Evolutionary conservation across 2,888 invertebrate species (phyloP).

Genomic region (Perithous albicinctus): DNA sequence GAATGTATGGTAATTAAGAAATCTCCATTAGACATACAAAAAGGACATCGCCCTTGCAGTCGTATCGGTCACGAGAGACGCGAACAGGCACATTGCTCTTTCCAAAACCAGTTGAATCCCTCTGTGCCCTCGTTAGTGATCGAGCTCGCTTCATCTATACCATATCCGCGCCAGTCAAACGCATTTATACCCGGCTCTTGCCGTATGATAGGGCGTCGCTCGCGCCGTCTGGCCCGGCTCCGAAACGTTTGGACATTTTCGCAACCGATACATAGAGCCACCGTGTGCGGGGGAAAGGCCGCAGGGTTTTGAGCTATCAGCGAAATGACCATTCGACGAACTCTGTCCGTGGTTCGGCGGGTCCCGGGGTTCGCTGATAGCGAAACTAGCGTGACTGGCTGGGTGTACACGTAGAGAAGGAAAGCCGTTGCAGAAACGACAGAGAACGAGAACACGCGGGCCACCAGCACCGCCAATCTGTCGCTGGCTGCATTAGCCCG

Average conservation of each 20-base stretch:
- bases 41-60: constrained; percentile 47
- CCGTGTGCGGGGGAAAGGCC: constrained; percentile 27
- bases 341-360: constrained; percentile 58
- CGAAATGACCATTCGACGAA: constrained; percentile 82
- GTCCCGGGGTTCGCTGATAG: constrained; percentile 22
- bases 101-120: constrained; percentile 16
- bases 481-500: constrained; percentile 84
- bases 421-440: constrained; percentile 21
- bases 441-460: constrained; percentile 43
- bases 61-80: neutral
- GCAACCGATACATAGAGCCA: constrained; percentile 8
- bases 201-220: constrained; percentile 63
- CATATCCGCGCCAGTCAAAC: constrained; percentile 44
- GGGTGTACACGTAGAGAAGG: constrained; percentile 17
- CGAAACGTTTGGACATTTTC: constrained; percentile 64
- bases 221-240: constrained; percentile 56
- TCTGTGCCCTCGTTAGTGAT: constrained; percentile 49
- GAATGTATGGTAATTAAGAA: constrained; percentile 2
- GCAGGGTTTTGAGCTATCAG: constrained; percentile 81
- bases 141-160: constrained; percentile 11
- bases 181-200: constrained; percentile 55
- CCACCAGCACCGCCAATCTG: constrained; percentile 80
- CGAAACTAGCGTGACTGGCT: constrained; percentile 38
- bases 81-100: neutral
- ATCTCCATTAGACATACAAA: constrained; percentile 12